Evolutionary conservation across 2,113 vertebrate species (phyloP), one percentile per base, ranked within the genome.

Genomic region (Lycaon pictus): DNA sequence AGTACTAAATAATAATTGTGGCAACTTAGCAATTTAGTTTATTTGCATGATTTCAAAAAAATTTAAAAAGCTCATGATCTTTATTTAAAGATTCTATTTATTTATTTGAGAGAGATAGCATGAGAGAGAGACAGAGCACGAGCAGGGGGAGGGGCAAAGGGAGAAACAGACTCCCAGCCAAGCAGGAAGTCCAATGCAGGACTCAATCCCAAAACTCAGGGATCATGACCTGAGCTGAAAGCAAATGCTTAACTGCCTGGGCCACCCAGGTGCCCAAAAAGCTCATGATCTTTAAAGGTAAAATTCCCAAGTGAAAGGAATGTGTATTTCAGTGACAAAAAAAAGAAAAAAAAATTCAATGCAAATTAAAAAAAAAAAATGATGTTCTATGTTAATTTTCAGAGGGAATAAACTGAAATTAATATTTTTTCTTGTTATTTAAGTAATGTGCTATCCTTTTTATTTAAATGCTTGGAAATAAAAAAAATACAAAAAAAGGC

Each of bases 401-500:
- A 91, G 5, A 82, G 53, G 55, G 53, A 91, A 62, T 86, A 83
- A 60, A 82, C 5, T 25, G 77, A 87, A 87, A 87, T 56, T 83
- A 53, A 32, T 20, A 55, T 86, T 96, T 29, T 7, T 27, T 2
- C 51, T 9, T 29, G 5, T 80, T 91, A 80, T 19, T 85, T 60
- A 85, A 93, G 89, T 32, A 48, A 88, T 22, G 67, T 62, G 32
- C 53, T 53, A 84, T n/a, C 12, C 6, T 71, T 43, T 95, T 81
- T 94, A 94, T 84, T 95, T 82, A 90, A 95, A 92, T 84, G 63
- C n/a, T 2, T 85, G 15, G 71, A 71, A 88, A 94, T 72, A 35
- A 88, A 93, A 87, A 79, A 48, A 20, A 23, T 22, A 84, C 60
- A 69, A 17, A 20, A 37, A 58, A 35, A 35, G 19, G 65, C 7